phyloP scores from a whole-genome alignment of 2,113 vertebrate species.

The Numida meleagris region DNA sequence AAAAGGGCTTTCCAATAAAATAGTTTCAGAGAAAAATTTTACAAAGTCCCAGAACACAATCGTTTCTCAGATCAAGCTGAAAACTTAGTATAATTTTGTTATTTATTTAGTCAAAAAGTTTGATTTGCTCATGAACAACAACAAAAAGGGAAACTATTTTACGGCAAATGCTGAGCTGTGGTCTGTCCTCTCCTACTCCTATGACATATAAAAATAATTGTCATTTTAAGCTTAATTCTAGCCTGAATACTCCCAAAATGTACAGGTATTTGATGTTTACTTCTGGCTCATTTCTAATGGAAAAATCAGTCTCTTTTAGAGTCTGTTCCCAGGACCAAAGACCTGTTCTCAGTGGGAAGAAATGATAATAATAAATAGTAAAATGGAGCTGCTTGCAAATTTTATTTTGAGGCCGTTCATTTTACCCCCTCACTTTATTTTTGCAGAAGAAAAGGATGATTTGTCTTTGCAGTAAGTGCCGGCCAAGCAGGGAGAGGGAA shows the following conservation, averaged over 20 bases:
- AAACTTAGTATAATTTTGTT: background rate
- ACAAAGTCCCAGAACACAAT: rapidly evolving
- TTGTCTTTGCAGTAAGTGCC: constrained; percentile 58
- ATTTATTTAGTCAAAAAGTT: background rate
- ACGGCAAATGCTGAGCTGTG: rapidly evolving
- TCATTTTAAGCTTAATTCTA: background rate
- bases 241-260: background rate
- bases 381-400: background rate
- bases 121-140: background rate
- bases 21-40: background rate
- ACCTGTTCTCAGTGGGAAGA: constrained; percentile 51
- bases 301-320: background rate
- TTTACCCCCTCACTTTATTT: constrained; percentile 66
- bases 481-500: background rate
- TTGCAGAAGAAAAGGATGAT: constrained; percentile 62
- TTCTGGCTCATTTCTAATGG: background rate
- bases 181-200: background rate
- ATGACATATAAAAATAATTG: background rate
- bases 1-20: rapidly evolving
- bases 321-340: constrained; percentile 45
- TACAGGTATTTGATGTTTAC: background rate
- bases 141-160: background rate
- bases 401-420: constrained; percentile 48
- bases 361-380: constrained; percentile 18
- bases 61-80: background rate